Evolutionary conservation across 2,797 vertebrate species (phyloP).

Genomic region (Iguana delicatissima): DNA sequence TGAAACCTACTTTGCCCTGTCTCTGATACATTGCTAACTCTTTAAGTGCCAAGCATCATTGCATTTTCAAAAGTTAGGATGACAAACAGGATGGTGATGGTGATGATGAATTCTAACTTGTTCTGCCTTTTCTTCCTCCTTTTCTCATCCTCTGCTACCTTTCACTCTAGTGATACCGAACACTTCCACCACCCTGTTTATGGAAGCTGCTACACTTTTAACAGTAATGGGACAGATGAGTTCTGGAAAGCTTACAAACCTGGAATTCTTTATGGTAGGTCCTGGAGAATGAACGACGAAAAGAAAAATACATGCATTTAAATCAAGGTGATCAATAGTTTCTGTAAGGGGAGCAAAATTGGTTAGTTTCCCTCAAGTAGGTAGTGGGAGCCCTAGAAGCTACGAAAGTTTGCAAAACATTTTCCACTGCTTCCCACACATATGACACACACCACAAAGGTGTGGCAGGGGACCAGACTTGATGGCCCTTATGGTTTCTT

Average conservation of each 20-base stretch:
- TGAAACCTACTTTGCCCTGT: too few species aligned
- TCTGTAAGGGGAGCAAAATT: not conserved
- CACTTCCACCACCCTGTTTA: constrained; percentile 76
- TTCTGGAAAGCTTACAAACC: constrained; percentile 64
- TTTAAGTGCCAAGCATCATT: too few species aligned
- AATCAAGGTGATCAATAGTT: not conserved
- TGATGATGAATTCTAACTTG: not conserved
- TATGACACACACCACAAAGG: not conserved
- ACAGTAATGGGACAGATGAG: constrained; percentile 61
- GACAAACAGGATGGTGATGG: too few species aligned
- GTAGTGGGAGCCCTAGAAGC: not conserved
- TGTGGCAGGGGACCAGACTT: too few species aligned
- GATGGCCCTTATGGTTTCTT: too few species aligned
- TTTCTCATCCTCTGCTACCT: not conserved
- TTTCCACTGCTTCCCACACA: not conserved
- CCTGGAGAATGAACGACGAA: not conserved
- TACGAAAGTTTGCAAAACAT: not conserved
- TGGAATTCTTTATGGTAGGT: constrained; percentile 70
- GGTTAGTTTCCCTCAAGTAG: not conserved
- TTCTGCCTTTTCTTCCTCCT: not conserved
- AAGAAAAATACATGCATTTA: not conserved
- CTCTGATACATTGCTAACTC: too few species aligned
- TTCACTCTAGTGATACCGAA: constrained; percentile 66
- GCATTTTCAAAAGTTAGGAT: too few species aligned
- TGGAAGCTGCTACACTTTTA: constrained; percentile 79